A percentile compares a stretch with the other conserved stretches of the same genome.
Conservation (phyloP, 2,888 invertebrate genomes). For the Patella caerulea region DNA sequence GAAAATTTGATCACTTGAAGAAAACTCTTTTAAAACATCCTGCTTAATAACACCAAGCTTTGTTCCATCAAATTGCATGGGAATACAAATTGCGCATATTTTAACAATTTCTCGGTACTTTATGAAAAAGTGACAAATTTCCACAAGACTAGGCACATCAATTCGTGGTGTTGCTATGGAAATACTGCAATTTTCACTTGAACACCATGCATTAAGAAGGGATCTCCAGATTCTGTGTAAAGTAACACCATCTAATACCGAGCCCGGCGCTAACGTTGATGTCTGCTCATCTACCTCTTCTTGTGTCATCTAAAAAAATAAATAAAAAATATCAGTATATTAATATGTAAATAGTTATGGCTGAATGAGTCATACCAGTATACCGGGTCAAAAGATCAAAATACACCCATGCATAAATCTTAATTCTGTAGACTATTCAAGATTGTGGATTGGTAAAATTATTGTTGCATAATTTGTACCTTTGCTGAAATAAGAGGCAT, state of each 20-base stretch:
- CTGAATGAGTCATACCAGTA: too few relatives aligned
- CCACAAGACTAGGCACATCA: constrained; percentile 56
- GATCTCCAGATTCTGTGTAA: constrained; percentile 66
- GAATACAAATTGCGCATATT: constrained; percentile 54
- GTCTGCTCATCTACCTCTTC: constrained; percentile 42
- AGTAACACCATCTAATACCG: constrained; percentile 51
- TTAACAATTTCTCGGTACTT: constrained; percentile 50
- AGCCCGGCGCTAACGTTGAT: constrained; percentile 38
- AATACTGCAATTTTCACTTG: constrained; percentile 48
- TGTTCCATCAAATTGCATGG: constrained; percentile 42
- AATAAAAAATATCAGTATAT: background rate
- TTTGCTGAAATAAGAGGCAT: too few relatives aligned
- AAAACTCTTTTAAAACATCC: constrained; percentile 43
- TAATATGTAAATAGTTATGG: too few relatives aligned
- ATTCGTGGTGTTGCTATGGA: constrained; percentile 62
- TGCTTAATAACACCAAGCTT: constrained; percentile 50
- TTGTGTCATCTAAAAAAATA: constrained; percentile 43
- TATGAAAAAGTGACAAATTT: constrained; percentile 57
- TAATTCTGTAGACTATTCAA: too few relatives aligned
- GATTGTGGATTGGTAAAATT: too few relatives aligned
- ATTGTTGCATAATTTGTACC: too few relatives aligned
- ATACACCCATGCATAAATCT: too few relatives aligned
- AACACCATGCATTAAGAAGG: constrained; percentile 60
- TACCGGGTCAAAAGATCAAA: too few relatives aligned
- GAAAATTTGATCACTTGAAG: constrained; percentile 50